Percentiles rank a stretch among this genome's conserved stretches.
These are phyloP conservation scores for Dipodomys ordii DNA, from an alignment of 2,113 vertebrate genomes.

Conservation along the genomic window DNA sequence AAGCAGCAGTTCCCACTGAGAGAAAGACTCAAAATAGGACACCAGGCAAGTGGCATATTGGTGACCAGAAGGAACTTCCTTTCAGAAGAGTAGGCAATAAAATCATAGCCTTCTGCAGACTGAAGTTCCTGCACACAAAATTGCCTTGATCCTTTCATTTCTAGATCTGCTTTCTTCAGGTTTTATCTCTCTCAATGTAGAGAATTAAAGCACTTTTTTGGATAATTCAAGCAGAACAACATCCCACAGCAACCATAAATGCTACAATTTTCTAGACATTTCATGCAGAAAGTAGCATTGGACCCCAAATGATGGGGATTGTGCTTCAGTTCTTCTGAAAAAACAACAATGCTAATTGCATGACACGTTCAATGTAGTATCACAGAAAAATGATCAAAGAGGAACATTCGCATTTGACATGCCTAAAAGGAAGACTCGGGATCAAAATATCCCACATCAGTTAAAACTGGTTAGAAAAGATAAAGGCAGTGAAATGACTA, in stretches of 20 bases:
- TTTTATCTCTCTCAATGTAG: not conserved
- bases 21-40: constrained; percentile 38
- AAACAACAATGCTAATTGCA: constrained; percentile 1
- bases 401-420: not conserved
- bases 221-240: constrained; percentile 43
- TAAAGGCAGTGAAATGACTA: not conserved
- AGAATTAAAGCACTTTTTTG: constrained; percentile 44
- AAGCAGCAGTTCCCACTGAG: constrained; percentile 15
- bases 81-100: not conserved
- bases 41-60: not conserved
- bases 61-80: constrained; percentile 16
- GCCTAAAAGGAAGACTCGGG: not conserved
- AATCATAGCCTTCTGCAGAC: not conserved
- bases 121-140: not conserved
- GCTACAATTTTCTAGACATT: constrained; percentile 45
- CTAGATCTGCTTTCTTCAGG: not conserved
- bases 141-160: not conserved
- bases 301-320: not conserved
- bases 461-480: not conserved
- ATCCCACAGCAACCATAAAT: not conserved
- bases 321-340: constrained; percentile 3
- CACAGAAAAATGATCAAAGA: not conserved
- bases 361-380: not conserved
- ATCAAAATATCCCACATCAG: not conserved
- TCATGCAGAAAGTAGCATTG: constrained; percentile 23